phyloP scores from a whole-genome alignment of 2,888 invertebrate species.

The Panopea generosa region DNA sequence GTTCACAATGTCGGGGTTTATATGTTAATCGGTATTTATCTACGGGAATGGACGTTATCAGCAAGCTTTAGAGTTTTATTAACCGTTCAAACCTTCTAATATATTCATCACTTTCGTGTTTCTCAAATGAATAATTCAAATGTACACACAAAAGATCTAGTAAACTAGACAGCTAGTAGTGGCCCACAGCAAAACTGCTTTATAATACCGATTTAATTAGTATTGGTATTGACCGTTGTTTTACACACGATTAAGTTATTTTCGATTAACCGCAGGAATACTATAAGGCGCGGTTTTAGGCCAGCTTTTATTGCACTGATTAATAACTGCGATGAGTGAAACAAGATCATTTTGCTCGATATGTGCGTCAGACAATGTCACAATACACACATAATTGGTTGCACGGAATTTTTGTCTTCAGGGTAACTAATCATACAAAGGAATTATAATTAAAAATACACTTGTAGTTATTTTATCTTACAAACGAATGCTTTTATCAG shows the following conservation, averaged over 20 bases:
- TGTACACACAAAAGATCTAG: conserved; percentile 2
- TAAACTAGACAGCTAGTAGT: neutral
- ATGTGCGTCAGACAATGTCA: no score
- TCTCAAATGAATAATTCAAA: neutral
- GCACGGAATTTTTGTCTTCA: conserved; percentile 2
- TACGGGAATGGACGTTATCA: no score
- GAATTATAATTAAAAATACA: neutral
- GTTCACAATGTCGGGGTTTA: no score
- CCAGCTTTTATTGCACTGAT: neutral
- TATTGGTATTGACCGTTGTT: neutral
- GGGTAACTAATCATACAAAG: conserved; percentile 3
- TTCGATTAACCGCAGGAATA: conserved; percentile 6
- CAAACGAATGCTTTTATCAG: no score
- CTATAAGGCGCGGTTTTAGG: neutral
- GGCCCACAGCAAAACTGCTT: neutral
- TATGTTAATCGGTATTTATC: no score
- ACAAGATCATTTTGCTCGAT: no score
- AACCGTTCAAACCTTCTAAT: no score
- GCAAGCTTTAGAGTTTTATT: no score
- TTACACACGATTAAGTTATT: conserved; percentile 14
- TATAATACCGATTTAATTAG: conserved; percentile 6
- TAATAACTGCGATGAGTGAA: neutral
- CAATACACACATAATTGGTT: conserved; percentile 2
- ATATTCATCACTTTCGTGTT: no score
- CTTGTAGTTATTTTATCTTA: no score